These are phyloP conservation scores for Microchrysa polita DNA, from an alignment of 2,888 invertebrate species.

Conservation along the genomic window DNA sequence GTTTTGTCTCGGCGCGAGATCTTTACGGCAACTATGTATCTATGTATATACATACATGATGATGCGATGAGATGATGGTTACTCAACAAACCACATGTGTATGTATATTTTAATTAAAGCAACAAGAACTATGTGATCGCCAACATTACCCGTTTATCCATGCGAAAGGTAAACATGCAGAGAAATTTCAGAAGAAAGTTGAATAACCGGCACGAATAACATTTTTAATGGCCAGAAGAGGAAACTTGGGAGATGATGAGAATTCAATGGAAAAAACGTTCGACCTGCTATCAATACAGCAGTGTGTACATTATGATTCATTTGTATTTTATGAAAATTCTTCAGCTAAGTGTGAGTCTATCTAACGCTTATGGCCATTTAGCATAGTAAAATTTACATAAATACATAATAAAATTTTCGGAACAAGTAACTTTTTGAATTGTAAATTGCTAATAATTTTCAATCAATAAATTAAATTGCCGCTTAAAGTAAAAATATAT, in stretches of 20 bases:
- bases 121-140: slow-evolving; percentile 19
- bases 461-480: too few species aligned
- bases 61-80: slow-evolving; percentile 24
- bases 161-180: slow-evolving; percentile 41
- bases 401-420: too few species aligned
- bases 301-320: too few species aligned
- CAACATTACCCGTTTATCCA: slow-evolving; percentile 19
- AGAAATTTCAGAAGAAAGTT: slow-evolving; percentile 43
- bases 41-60: neutral
- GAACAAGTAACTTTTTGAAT: too few species aligned
- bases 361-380: too few species aligned
- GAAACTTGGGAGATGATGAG: neutral
- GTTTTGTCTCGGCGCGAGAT: neutral
- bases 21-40: neutral
- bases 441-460: too few species aligned
- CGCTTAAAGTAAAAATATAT: too few species aligned
- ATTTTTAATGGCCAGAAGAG: neutral
- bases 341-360: too few species aligned
- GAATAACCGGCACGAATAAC: slow-evolving; percentile 32
- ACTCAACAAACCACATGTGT: slow-evolving; percentile 39
- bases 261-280: too few species aligned
- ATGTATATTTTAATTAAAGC: slow-evolving; percentile 39
- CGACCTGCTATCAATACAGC: too few species aligned
- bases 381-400: too few species aligned
- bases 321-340: too few species aligned